phyloP scores from a whole-genome alignment of 2,113 vertebrate genomes.

The Aspiorhynchus laticeps region DNA sequence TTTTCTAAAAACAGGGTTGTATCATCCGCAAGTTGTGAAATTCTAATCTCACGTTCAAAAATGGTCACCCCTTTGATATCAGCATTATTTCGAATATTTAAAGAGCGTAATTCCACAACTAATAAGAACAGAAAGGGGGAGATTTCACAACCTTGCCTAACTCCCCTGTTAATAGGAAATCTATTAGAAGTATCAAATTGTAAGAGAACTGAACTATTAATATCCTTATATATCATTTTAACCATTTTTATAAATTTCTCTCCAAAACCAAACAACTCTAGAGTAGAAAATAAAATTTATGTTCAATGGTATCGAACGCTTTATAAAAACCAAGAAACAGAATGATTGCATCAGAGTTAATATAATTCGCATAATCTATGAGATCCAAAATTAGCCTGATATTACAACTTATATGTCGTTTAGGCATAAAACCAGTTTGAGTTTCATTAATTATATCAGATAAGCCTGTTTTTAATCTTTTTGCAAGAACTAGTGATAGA shows the following conservation, averaged over 20 bases:
- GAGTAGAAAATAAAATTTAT: not conserved
- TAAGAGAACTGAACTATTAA: too few relatives aligned
- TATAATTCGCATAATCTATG: not conserved
- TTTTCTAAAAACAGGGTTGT: not conserved
- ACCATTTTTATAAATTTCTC: too few relatives aligned
- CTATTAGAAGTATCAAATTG: not conserved
- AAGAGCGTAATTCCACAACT: not conserved
- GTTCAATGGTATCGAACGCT: not conserved
- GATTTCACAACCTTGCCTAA: not conserved
- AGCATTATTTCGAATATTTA: not conserved
- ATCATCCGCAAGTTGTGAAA: not conserved
- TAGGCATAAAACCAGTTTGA: not conserved
- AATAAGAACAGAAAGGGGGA: not conserved
- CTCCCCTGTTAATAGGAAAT: not conserved
- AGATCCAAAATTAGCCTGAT: not conserved
- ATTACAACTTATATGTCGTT: not conserved
- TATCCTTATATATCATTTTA: too few relatives aligned
- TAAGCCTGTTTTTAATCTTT: not conserved
- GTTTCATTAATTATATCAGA: not conserved
- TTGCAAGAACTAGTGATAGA: not conserved
- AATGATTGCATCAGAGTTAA: not conserved
- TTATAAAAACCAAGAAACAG: not conserved
- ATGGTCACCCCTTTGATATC: not conserved
- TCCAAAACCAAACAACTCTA: too few relatives aligned
- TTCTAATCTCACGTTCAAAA: not conserved